phyloP scores from a whole-genome alignment of 1,140 invertebrate genomes.

The Gonioctena quinquepunctata region DNA sequence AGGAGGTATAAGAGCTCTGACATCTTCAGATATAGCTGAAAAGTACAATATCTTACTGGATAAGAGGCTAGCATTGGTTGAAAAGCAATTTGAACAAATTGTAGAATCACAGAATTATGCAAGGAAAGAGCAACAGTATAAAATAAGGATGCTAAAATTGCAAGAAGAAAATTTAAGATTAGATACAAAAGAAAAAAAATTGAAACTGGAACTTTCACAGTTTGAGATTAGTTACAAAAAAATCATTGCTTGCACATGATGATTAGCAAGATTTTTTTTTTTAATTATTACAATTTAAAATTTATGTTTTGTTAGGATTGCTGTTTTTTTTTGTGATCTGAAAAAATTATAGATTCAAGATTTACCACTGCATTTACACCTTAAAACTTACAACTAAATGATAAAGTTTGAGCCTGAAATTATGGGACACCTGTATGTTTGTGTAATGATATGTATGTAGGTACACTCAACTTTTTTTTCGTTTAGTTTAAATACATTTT shows the following conservation, averaged over 20 bases:
- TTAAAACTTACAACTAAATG: no score
- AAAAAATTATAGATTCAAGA: no score
- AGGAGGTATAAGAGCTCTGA: neutral
- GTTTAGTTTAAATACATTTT: no score
- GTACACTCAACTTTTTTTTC: no score
- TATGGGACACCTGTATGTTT: no score
- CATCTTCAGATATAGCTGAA: neutral
- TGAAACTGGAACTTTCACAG: neutral
- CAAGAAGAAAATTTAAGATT: constrained; percentile 6
- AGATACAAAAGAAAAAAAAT: neutral
- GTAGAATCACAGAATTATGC: constrained; percentile 7
- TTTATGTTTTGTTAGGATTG: no score
- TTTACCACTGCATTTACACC: no score
- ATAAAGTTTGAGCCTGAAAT: no score
- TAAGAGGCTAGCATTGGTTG: constrained; percentile 4
- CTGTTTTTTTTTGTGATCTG: no score
- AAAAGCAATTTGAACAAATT: constrained; percentile 7
- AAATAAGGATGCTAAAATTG: constrained; percentile 7
- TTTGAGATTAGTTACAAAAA: constrained; percentile 8
- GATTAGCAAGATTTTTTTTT: neutral
- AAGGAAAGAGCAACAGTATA: neutral
- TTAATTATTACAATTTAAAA: no score
- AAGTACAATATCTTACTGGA: neutral
- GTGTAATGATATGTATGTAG: no score
- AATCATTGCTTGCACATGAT: neutral